These are phyloP conservation scores for Drosophila crucigera DNA, from an alignment of 2,888 invertebrate genomes.

Conservation along the genomic window DNA sequence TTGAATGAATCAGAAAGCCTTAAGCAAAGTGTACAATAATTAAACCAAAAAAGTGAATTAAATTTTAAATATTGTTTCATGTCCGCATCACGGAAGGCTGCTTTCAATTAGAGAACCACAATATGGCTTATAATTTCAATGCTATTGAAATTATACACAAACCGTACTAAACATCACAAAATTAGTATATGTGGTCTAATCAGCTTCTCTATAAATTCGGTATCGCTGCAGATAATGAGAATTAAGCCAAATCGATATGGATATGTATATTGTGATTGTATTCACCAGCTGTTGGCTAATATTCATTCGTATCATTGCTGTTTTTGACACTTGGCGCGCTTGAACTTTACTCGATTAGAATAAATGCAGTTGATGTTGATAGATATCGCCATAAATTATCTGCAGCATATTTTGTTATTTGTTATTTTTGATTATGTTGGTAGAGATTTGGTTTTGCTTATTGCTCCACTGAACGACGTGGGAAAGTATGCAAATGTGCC, in stretches of 20 bases:
- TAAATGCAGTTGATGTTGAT: constrained; percentile 35
- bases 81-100: background rate
- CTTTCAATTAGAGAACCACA: background rate
- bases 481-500: constrained; percentile 78
- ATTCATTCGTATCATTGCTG: constrained; percentile 10
- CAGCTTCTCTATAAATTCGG: background rate
- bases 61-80: background rate
- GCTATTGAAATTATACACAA: background rate
- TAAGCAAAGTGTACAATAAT: background rate
- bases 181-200: background rate
- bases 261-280: background rate
- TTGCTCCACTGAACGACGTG: constrained; percentile 57
- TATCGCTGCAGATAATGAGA: background rate
- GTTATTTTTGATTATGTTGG: constrained; percentile 47
- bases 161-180: background rate
- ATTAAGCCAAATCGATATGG: constrained; percentile 10
- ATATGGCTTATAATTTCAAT: background rate
- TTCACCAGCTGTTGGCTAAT: constrained; percentile 11
- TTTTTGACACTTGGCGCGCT: constrained; percentile 4
- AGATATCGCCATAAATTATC: constrained; percentile 20
- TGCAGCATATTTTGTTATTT: constrained; percentile 16
- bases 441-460: constrained; percentile 53
- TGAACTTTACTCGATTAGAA: constrained; percentile 23
- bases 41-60: background rate
- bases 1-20: background rate